These are phyloP conservation scores for Sterna hirundo DNA, from an alignment of 2,113 vertebrate species.

Conservation along the genomic window DNA sequence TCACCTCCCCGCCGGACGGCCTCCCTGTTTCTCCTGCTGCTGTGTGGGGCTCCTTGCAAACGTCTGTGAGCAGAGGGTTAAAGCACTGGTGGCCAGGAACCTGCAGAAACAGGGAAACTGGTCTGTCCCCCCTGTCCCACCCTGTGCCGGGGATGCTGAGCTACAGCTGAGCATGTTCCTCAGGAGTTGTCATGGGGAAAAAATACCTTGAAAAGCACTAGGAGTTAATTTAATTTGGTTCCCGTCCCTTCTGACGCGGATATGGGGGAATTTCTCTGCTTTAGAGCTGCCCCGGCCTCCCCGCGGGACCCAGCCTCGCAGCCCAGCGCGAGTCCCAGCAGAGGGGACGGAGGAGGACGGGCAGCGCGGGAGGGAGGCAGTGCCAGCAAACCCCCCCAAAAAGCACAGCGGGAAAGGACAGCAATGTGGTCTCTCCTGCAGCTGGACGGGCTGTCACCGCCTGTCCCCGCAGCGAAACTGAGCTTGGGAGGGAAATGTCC, in stretches of 20 bases:
- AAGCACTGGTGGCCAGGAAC: neutral
- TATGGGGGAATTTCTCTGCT: neutral
- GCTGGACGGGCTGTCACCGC: neutral
- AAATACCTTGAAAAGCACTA: neutral
- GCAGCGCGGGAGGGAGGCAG: rapidly evolving
- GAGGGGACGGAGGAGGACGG: neutral
- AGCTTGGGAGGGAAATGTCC: neutral
- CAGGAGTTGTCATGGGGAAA: neutral
- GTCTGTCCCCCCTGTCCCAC: neutral
- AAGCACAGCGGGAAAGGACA: neutral
- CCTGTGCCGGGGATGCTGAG: neutral
- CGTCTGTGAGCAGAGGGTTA: neutral
- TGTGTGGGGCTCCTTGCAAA: neutral
- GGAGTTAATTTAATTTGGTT: neutral
- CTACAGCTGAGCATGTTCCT: neutral
- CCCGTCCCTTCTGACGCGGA: neutral
- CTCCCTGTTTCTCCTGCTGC: neutral
- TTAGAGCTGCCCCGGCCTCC: neutral
- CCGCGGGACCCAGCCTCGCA: rapidly evolving
- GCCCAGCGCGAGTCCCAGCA: rapidly evolving
- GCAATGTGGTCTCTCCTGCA: neutral
- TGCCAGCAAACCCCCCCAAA: neutral
- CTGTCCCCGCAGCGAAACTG: neutral
- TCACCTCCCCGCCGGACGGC: neutral
- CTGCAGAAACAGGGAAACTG: neutral